Evolutionary conservation across 2,888 invertebrate species (phyloP).

Genomic region (Theodoxus fluviatilis): DNA sequence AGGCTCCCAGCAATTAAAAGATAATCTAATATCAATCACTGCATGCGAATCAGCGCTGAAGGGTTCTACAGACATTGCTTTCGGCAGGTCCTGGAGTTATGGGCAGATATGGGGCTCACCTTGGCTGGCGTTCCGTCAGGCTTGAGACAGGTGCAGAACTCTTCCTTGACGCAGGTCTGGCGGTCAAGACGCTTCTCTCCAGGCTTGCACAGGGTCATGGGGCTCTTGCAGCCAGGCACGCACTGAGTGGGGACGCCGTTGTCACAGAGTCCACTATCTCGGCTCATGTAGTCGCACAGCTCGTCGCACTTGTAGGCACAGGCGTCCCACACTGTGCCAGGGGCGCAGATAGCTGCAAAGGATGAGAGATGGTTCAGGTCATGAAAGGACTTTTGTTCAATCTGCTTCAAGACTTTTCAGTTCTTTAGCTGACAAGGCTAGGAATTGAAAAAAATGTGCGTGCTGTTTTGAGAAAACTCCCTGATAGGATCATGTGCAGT

Average conservation of each 20-base stretch:
- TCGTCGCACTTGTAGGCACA: conserved; percentile 79
- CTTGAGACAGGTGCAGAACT: conserved; percentile 80
- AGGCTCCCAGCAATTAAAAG: no score
- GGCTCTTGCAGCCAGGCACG: conserved; percentile 44
- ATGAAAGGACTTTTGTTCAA: no score
- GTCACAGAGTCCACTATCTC: conserved; percentile 42
- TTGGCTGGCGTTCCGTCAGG: conserved; percentile 73
- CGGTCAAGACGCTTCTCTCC: conserved; percentile 64
- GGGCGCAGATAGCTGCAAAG: conserved; percentile 52
- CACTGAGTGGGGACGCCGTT: conserved; percentile 53
- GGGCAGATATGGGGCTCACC: conserved; percentile 65
- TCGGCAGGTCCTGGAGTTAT: not conserved
- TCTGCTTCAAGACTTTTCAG: no score
- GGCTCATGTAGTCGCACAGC: conserved; percentile 70
- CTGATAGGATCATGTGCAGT: no score
- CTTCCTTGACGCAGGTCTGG: conserved; percentile 75
- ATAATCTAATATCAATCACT: no score
- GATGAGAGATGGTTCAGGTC: no score
- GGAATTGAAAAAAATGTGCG: no score
- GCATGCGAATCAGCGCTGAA: no score
- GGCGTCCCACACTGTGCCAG: conserved; percentile 68
- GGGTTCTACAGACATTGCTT: no score
- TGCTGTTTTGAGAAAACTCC: no score
- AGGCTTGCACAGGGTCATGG: conserved; percentile 10
- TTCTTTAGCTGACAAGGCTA: no score